phyloP scores from a whole-genome alignment of 2,797 vertebrate genomes.

The Poecilia velifera region DNA sequence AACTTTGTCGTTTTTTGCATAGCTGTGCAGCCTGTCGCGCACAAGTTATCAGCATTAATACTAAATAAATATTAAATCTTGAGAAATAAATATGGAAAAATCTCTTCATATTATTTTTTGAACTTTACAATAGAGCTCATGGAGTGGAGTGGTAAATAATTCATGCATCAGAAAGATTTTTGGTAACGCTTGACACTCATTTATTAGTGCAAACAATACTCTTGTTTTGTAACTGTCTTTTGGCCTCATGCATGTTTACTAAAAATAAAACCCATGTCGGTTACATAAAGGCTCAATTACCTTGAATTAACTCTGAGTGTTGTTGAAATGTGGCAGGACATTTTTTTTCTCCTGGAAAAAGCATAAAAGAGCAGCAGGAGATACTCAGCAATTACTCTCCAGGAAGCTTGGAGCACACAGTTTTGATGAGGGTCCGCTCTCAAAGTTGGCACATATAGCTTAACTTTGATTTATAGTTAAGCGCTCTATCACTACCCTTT shows the following conservation, averaged over 20 bases:
- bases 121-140: background rate
- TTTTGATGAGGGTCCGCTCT: background rate
- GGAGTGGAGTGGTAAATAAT: background rate
- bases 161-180: background rate
- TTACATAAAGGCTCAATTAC: slow-evolving; percentile 32
- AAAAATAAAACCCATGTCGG: background rate
- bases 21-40: background rate
- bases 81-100: background rate
- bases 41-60: background rate
- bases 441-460: background rate
- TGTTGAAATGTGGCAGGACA: slow-evolving; percentile 10
- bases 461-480: background rate
- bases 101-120: background rate
- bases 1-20: background rate
- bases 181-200: background rate
- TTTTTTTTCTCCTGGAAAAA: slow-evolving; percentile 28
- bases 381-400: slow-evolving; percentile 12
- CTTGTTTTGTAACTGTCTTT: background rate
- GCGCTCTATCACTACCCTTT: background rate
- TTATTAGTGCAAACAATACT: background rate
- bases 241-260: background rate
- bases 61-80: background rate
- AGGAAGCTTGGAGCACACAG: slow-evolving; percentile 7
- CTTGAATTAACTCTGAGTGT: slow-evolving; percentile 24
- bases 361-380: slow-evolving; percentile 19